Evolutionary conservation across 2,113 vertebrate genomes (phyloP).

Genomic region (Laticauda colubrina): DNA sequence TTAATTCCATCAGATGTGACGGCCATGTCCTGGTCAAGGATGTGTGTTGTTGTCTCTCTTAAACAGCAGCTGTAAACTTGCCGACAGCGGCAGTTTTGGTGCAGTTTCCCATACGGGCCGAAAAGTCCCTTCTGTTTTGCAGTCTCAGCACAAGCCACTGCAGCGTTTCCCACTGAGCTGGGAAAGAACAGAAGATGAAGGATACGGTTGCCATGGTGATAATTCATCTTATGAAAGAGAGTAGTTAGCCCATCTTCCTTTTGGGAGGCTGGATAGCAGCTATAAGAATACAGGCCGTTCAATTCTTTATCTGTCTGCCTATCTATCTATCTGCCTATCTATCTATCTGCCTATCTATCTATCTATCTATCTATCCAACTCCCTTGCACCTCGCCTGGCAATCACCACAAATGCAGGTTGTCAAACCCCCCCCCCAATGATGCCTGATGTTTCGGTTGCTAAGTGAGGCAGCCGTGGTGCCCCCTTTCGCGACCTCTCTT

Average conservation of each 20-base stretch:
- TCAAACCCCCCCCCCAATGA: no score
- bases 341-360: not conserved
- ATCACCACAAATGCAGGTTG: no score
- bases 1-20: no score
- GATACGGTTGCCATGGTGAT: constrained; percentile 72
- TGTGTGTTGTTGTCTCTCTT: not conserved
- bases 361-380: no score
- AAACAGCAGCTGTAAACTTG: not conserved
- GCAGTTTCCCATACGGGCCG: not conserved
- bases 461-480: no score
- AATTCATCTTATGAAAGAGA: constrained; percentile 50
- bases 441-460: not conserved
- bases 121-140: constrained; percentile 55
- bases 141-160: constrained; percentile 75
- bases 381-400: not conserved
- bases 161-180: constrained; percentile 65
- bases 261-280: constrained; percentile 27
- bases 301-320: not conserved
- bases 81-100: constrained; percentile 48
- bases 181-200: constrained; percentile 53
- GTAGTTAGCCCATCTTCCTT: constrained; percentile 38
- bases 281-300: not conserved
- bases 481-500: no score
- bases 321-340: no score
- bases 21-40: not conserved